These are phyloP conservation scores for Chrysomela aeneicollis DNA, from an alignment of 2,888 invertebrate genomes.

Conservation along the genomic window DNA sequence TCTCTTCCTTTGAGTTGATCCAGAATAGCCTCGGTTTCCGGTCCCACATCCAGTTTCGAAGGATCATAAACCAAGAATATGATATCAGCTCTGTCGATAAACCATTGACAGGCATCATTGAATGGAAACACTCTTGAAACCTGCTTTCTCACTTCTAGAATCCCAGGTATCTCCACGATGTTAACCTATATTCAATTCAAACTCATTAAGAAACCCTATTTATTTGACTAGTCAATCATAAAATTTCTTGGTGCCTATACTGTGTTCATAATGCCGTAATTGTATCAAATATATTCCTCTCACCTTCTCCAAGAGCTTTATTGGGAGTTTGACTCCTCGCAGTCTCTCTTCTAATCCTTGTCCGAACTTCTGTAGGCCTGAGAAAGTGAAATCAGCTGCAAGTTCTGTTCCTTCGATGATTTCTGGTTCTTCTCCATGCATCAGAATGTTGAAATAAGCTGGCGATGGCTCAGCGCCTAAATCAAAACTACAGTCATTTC, in stretches of 20 bases:
- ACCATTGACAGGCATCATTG: constrained; percentile 97
- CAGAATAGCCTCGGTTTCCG: constrained; percentile 92
- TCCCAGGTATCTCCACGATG: constrained; percentile 95
- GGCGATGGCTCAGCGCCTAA: constrained; percentile 93
- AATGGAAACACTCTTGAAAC: constrained; percentile 93
- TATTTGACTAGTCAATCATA: too few species aligned
- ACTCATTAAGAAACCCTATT: neutral
- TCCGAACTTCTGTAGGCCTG: constrained; percentile 93
- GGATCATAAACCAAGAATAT: constrained; percentile 96
- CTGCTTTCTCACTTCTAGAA: constrained; percentile 92
- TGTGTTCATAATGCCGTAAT: neutral
- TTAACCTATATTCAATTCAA: constrained; percentile 72
- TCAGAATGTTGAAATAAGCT: constrained; percentile 90
- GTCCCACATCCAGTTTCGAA: constrained; percentile 92
- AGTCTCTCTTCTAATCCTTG: constrained; percentile 90
- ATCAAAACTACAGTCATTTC: constrained; percentile 32
- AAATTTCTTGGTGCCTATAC: too few species aligned
- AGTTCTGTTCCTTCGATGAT: constrained; percentile 91
- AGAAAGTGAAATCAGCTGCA: constrained; percentile 94
- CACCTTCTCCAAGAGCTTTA: constrained; percentile 88
- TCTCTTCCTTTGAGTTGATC: constrained; percentile 94
- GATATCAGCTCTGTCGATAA: constrained; percentile 94
- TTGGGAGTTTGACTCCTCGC: constrained; percentile 81
- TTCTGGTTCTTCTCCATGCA: constrained; percentile 86
- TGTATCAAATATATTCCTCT: constrained; percentile 19